Evolutionary conservation across 2,113 vertebrate genomes (phyloP), one percentile per base, ranked within the genome.

Genomic region (Epinephelus lanceolatus): DNA sequence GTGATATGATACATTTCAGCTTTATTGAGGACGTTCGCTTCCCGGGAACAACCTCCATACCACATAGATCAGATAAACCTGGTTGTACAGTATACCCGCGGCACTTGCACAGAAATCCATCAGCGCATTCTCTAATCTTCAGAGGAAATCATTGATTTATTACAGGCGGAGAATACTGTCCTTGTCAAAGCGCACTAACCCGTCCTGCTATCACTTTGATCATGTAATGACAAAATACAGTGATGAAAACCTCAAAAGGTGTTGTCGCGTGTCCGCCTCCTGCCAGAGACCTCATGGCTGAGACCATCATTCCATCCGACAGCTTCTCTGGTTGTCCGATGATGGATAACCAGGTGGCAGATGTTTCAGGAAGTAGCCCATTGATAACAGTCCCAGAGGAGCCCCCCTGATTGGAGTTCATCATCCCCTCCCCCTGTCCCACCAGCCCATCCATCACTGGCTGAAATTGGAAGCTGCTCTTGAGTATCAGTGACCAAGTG

Each of bases 301-400:
- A 59, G 62, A 37, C 68, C 71, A 5, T 79, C 83, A 42, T 68
- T 74, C 70, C 86, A 21, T 62, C 56, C 3, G 73, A 56, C 47
- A 17, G 61, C 42, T 69, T 68, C 77, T 49, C 73, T 37, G 84
- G 59, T 81, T 49, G 56, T 60, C 74, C 3, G 62, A 75, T 94
- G 91, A 93, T 89, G 78, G 89, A 94, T 91, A 89, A 88, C 91
- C 18, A 11, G 45, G 77, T 30, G 62, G 86, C 91, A 93, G 90
- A 92, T 94, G 91, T 91, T 90, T 83, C 90, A 89, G 91, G 92
- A 92, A 92, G 89, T 80, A 83, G 77, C 76, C 76, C 85, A 88
- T 90, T 90, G 91, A 92, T 92, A 86, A 89, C 60, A 0, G 47
- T 86, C 83, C 84, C 78, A 63, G 23, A 59, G 89, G 83, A 89